Base-by-base conservation (phyloP, 2,797 vertebrate genomes). In the Linurgus olivaceus region DNA sequence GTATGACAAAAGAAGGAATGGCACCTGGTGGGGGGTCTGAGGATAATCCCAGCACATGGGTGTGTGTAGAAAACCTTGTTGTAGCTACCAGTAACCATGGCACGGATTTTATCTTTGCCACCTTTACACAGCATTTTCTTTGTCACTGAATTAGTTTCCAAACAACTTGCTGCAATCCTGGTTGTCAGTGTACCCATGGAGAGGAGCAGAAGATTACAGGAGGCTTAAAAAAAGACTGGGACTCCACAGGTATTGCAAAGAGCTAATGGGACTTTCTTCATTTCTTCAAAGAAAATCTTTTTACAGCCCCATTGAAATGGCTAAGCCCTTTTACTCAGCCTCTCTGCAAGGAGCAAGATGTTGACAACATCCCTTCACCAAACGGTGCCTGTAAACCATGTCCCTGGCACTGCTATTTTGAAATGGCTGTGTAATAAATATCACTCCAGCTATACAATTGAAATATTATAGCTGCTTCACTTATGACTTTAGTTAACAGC, bases 41-140 rank as follows among this genome's bases (percentile, higher is more conserved):
- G n/a, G 31, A n/a, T 68, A 92, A 65, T 74, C 55, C 5, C 12
- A 65, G 33, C 19, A 8, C 35, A 33, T 15, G 24, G 12, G 15
- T 40, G 33, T 38, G 73, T 25, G 45, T 44, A 51, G 35, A 52
- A 87, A 92, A 33, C 21, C 37, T 91, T 92, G 72, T 90, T 94
- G 94, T 92, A 87, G 78, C 62, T 89, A 83, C 76, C 68, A 63
- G 94, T 83, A 92, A 75, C 91, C 89, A 92, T 68, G 82, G 85
- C 48, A 66, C 2, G 16, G 26, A 29, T 88, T 84, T 90, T 94
- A 54, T 94, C 33, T 83, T 92, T 92, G 70, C 79, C 48, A 75
- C 26, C 26, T 47, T 91, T 72, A 76, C 50, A 26, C 42, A 70
- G 85, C 57, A 19, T 86, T 83, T 86, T n/a, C 79, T 91, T 96